Percentiles rank a stretch among this genome's conserved stretches.
Evolutionary conservation across 92 coral and sea anemone species (phyloP).

Genomic region (Porites rus): DNA sequence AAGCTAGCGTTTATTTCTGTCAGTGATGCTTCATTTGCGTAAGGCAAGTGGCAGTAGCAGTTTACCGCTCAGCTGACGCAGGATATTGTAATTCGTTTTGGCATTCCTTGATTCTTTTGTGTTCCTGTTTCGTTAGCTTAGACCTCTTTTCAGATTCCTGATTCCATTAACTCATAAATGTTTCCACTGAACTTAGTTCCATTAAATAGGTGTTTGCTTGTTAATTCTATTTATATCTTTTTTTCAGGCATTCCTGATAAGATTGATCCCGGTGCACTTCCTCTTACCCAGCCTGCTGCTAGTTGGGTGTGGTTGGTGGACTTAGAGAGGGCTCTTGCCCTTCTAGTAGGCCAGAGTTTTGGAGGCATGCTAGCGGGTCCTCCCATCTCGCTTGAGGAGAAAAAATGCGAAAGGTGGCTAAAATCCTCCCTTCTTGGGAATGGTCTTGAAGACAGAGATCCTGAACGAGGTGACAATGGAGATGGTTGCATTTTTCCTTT

Average conservation of each 20-base stretch:
- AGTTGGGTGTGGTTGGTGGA: conserved; percentile 91
- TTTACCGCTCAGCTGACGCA: too few species aligned
- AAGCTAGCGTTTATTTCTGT: too few species aligned
- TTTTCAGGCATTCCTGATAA: conserved; percentile 75
- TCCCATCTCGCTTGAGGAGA: conserved; percentile 73
- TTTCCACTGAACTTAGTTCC: too few species aligned
- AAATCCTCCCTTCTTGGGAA: conserved; percentile 76
- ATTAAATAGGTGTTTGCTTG: too few species aligned
- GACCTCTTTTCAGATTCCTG: too few species aligned
- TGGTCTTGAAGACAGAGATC: conserved; percentile 84
- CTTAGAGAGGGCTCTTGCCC: conserved; percentile 79
- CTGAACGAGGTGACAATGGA: conserved; percentile 66
- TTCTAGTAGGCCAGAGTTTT: conserved; percentile 79
- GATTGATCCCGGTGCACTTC: conserved; percentile 86
- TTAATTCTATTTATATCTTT: too few species aligned
- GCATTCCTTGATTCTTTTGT: too few species aligned
- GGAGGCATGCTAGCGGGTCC: conserved; percentile 88
- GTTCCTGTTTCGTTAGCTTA: too few species aligned
- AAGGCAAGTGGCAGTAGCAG: too few species aligned
- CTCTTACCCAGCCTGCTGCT: conserved; percentile 83
- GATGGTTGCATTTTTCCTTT: background rate
- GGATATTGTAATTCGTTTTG: too few species aligned
- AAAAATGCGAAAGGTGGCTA: conserved; percentile 81
- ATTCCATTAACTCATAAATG: too few species aligned
- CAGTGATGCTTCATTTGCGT: too few species aligned